These are phyloP conservation scores for Parapsyche elsis DNA, from an alignment of 1,140 invertebrate genomes.

Conservation along the genomic window DNA sequence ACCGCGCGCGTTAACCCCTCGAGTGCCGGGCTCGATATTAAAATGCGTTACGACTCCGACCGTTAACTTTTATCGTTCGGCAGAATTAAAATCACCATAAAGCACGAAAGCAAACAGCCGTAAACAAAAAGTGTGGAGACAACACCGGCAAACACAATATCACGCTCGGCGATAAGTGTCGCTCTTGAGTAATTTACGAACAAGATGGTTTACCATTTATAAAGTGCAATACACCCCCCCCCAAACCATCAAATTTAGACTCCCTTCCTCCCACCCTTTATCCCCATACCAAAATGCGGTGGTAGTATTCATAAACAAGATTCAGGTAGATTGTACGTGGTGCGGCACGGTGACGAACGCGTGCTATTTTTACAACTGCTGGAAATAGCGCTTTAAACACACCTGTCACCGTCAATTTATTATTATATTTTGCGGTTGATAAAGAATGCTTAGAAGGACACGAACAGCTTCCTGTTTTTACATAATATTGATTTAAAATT, in stretches of 20 bases:
- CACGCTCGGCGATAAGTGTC: slow-evolving; percentile 27
- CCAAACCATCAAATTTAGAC: too few relatives aligned
- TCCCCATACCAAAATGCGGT: too few relatives aligned
- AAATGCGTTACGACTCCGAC: slow-evolving; percentile 36
- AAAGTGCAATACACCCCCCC: background rate
- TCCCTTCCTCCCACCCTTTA: too few relatives aligned
- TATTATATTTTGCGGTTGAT: background rate
- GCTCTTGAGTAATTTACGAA: slow-evolving; percentile 30
- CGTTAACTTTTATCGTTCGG: slow-evolving; percentile 45
- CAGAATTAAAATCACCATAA: slow-evolving; percentile 47
- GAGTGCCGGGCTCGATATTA: slow-evolving; percentile 34
- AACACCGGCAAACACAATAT: slow-evolving; percentile 30
- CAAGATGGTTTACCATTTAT: slow-evolving; percentile 22
- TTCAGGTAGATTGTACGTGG: background rate
- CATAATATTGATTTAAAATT: too few relatives aligned
- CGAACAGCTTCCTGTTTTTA: too few relatives aligned
- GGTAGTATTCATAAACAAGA: background rate
- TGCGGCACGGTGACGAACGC: background rate
- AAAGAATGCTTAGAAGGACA: too few relatives aligned
- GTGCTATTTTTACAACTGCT: background rate
- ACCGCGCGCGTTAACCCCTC: background rate
- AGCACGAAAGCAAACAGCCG: slow-evolving; percentile 43
- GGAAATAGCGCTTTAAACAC: background rate
- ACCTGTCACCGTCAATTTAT: slow-evolving; percentile 2
- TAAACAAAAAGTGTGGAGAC: slow-evolving; percentile 42